These are phyloP conservation scores for Acanthisitta chloris DNA, from an alignment of 2,113 vertebrate species.

Conservation along the genomic window DNA sequence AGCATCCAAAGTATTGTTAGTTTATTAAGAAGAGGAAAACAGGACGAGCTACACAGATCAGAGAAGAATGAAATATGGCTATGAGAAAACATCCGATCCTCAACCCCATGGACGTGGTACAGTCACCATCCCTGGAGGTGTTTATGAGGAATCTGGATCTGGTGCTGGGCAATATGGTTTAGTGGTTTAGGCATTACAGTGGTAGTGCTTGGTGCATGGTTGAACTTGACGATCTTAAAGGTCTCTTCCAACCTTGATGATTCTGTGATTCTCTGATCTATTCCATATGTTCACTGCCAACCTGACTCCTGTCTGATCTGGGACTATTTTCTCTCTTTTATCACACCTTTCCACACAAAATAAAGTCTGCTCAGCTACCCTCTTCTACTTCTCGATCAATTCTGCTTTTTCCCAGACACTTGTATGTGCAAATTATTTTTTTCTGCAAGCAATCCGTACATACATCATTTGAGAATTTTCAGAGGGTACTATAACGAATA, in stretches of 20 bases:
- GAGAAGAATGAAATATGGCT: not conserved
- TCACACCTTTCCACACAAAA: not conserved
- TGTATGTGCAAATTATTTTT: not conserved
- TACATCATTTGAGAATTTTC: not conserved
- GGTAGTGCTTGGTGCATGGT: too few relatives aligned
- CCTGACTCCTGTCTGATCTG: not conserved
- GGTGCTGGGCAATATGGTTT: too few relatives aligned
- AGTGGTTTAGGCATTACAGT: too few relatives aligned
- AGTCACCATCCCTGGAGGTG: too few relatives aligned
- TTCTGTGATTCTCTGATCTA: not conserved
- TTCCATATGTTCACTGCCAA: not conserved
- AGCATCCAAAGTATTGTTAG: not conserved
- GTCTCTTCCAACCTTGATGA: too few relatives aligned
- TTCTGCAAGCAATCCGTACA: not conserved
- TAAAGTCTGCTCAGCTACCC: not conserved
- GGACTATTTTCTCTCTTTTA: not conserved
- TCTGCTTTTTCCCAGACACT: not conserved
- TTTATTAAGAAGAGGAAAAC: not conserved
- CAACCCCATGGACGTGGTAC: too few relatives aligned
- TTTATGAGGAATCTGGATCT: too few relatives aligned
- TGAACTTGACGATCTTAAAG: too few relatives aligned
- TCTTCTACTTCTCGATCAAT: not conserved
- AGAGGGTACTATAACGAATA: not conserved
- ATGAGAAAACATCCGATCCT: not conserved
- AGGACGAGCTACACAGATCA: not conserved